Evolutionary conservation across 2,797 vertebrate genomes (phyloP).

Genomic region (Triplophysa bombifrons): DNA sequence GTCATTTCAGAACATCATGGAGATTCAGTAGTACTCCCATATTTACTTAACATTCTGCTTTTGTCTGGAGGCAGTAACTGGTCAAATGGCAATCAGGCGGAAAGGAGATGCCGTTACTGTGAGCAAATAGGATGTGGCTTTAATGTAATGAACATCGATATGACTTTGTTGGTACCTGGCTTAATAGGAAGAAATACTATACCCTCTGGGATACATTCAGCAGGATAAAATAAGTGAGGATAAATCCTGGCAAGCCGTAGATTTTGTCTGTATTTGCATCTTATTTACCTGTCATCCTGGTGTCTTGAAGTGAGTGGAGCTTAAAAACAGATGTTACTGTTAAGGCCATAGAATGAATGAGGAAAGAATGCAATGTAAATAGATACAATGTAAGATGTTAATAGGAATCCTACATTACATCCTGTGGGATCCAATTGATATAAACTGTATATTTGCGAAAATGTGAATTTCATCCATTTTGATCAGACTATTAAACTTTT

Average conservation of each 20-base stretch:
- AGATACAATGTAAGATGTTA: no score
- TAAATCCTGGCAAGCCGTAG: constrained; percentile 62
- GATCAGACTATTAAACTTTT: no score
- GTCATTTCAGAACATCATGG: constrained; percentile 38
- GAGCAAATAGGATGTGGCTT: constrained; percentile 57
- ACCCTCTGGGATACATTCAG: background rate
- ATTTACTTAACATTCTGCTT: constrained; percentile 45
- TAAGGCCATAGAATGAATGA: background rate
- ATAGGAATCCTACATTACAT: constrained; percentile 49
- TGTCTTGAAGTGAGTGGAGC: constrained; percentile 50
- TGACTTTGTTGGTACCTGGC: background rate
- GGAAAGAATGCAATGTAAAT: constrained; percentile 23
- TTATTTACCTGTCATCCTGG: constrained; percentile 74
- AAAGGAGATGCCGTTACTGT: constrained; percentile 42
- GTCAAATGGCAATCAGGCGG: constrained; percentile 42
- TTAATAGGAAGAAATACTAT: background rate
- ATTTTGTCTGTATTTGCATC: constrained; percentile 75
- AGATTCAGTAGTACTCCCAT: constrained; percentile 32
- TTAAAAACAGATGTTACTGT: constrained; percentile 59
- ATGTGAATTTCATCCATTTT: no score
- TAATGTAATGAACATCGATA: constrained; percentile 30
- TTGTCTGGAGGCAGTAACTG: constrained; percentile 55
- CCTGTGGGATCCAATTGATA: constrained; percentile 24
- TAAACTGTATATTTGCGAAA: no score
- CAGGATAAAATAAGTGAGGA: constrained; percentile 33